Conservation (phyloP, 2,888 invertebrate species). For the Mythimna loreyi region DNA sequence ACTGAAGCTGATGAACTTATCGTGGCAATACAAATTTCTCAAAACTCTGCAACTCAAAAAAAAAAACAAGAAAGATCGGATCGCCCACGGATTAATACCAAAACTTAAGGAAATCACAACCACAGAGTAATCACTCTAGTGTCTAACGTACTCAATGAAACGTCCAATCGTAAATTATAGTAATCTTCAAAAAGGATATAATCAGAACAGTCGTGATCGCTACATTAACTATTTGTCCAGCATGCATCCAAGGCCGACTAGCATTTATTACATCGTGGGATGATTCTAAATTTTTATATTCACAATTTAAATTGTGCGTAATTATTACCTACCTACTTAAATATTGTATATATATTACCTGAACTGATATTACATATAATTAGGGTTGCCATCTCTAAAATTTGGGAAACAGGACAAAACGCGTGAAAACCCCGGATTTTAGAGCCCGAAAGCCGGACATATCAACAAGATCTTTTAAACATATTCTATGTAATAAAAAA, state of each 20-base stretch:
- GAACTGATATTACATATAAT: background rate
- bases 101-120: background rate
- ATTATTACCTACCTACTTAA: background rate
- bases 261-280: conserved; percentile 36
- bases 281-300: conserved; percentile 7
- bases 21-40: no score
- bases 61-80: no score
- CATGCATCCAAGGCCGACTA: conserved; percentile 20
- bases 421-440: no score
- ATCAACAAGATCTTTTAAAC: no score
- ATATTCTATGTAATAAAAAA: no score
- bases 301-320: conserved; percentile 10
- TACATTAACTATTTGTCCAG: conserved; percentile 38
- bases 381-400: no score
- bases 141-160: conserved; percentile 10
- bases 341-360: background rate
- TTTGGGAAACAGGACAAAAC: no score
- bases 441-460: no score
- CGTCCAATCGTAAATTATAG: conserved; percentile 22
- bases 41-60: no score
- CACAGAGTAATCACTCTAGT: background rate
- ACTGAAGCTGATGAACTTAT: no score
- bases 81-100: background rate
- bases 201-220: conserved; percentile 38
- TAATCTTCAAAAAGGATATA: conserved; percentile 39